Base-by-base conservation (phyloP, 2,113 vertebrate genomes). In the Ariopsis seemanni region DNA sequence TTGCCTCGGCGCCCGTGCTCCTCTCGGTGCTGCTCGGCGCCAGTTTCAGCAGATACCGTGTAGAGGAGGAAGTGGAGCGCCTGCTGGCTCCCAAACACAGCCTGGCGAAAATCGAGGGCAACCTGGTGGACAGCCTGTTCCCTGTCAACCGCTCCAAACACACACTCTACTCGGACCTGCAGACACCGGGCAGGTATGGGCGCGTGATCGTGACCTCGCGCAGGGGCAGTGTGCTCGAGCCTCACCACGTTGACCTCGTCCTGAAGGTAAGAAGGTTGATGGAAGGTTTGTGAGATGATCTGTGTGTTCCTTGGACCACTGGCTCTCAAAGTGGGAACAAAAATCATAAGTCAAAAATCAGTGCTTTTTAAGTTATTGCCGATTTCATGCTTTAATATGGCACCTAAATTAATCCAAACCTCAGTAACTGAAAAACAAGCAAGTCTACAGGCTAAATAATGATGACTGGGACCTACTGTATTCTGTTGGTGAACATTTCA, bases 51-150 rank as follows among this genome's bases (percentile, higher is more conserved):
- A 96, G 97, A 90, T 99, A 99, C 95, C 97, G 96, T 93, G 95
- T 99, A 89, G 97, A 99, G 92, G 97, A 97, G 89, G 96, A 96
- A 94, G 97, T 99, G 93, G 97, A 97, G 93, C 95, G 95, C 93
- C 96, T 99, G 95, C 96, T 99, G 84, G 97, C 97, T 80, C 98
- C 97, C 90, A 97, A 98, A 79, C 98, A 99, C 96, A 99, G 98
- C 94, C 93, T 99, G 92, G 98, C 98, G 82, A 98, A 98, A 95
- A 99, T 99, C 75, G 98, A 99, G 95, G 97, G 98, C 87, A 98
- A 97, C 95, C 96, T 99, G 89, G 98, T 99, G 93, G 96, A 98
- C 92, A 99, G 97, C 93, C 95, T 99, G 86, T 99, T 99, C 93
- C 97, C 98, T 11, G 96, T 98, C 52, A 99, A 99, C 95, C 96